These are phyloP conservation scores for Rhinophrynus dorsalis DNA, from an alignment of 2,797 vertebrate genomes.

Conservation along the genomic window DNA sequence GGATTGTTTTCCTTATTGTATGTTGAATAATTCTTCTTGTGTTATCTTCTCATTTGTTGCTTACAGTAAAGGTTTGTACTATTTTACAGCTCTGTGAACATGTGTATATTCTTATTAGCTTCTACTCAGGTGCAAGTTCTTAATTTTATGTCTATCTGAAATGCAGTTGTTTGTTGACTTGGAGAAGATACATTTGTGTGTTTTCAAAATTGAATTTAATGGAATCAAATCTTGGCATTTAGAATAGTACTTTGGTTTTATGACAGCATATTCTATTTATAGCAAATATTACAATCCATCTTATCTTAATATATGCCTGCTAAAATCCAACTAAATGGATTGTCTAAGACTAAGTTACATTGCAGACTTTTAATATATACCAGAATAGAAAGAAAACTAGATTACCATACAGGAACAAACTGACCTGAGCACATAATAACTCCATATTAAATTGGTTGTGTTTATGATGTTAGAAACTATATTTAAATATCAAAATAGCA, in stretches of 20 bases:
- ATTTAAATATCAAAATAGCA: background rate
- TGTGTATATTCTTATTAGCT: too few relatives aligned
- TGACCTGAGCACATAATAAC: background rate
- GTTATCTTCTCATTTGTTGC: too few relatives aligned
- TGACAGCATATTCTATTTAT: constrained; percentile 6
- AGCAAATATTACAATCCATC: constrained; percentile 2
- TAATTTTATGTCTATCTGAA: background rate
- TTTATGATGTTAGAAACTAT: background rate
- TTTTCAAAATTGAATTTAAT: background rate
- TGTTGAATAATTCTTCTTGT: too few relatives aligned
- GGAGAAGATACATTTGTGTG: background rate
- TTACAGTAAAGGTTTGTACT: too few relatives aligned
- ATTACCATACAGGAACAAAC: constrained; percentile 14
- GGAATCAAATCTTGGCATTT: background rate
- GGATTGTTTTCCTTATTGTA: too few relatives aligned
- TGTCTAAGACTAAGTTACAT: constrained; percentile 5
- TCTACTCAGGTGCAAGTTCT: background rate
- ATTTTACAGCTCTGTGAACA: too few relatives aligned
- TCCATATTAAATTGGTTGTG: background rate
- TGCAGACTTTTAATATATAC: constrained; percentile 15
- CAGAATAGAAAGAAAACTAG: constrained; percentile 41
- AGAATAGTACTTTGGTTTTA: background rate
- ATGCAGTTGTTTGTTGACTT: background rate
- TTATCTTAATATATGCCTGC: constrained; percentile 19
- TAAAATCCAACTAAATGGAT: constrained; percentile 27